Evolutionary conservation across 2,797 vertebrate species (phyloP).

Genomic region (Mormyrops boulengeri): DNA sequence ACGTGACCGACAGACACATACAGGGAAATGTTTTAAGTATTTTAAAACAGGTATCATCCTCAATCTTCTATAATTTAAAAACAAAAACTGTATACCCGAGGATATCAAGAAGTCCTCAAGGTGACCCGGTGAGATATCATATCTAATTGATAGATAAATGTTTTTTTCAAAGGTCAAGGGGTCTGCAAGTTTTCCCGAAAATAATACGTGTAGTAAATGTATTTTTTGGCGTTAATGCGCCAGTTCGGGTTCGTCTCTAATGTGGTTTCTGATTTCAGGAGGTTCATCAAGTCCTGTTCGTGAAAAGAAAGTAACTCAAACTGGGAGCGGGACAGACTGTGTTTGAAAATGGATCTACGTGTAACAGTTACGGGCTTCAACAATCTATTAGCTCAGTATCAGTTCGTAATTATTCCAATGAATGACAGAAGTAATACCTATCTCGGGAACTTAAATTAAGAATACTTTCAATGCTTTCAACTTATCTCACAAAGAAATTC

Average conservation of each 20-base stretch:
- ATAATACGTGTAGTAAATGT: neutral
- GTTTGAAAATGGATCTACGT: neutral
- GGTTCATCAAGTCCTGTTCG: neutral
- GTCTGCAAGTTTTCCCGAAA: neutral
- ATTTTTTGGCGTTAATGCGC: neutral
- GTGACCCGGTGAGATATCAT: neutral
- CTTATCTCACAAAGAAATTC: neutral
- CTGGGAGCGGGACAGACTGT: neutral
- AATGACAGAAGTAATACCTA: neutral
- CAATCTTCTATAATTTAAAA: neutral
- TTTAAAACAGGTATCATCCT: neutral
- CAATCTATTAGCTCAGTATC: neutral
- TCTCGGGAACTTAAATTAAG: neutral
- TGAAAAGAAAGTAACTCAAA: neutral
- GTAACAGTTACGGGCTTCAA: neutral
- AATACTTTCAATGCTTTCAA: neutral
- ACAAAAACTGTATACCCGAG: neutral
- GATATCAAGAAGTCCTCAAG: neutral
- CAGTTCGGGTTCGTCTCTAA: neutral
- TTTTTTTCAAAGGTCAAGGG: neutral
- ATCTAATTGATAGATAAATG: neutral
- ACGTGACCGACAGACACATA: neutral
- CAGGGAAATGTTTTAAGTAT: neutral
- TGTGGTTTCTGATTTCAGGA: neutral
- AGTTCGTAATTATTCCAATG: neutral